Conservation (phyloP, 2,888 invertebrate species). For the Chrysomela aeneicollis region DNA sequence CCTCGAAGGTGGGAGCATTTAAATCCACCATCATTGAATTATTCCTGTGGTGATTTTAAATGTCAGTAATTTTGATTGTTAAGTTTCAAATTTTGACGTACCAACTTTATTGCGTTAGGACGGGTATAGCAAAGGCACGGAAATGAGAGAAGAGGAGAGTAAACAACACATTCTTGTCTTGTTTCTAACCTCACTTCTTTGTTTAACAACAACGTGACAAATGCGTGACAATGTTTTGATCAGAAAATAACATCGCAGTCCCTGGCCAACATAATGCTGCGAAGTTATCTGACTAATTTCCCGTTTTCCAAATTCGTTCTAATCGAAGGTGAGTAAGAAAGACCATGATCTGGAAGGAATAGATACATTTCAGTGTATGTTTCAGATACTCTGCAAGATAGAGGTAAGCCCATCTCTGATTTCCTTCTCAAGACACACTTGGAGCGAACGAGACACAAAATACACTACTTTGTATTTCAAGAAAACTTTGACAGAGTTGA, state of each 20-base stretch:
- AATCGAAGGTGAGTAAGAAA: conserved; percentile 54
- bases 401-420: conserved; percentile 47
- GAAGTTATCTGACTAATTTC: conserved; percentile 49
- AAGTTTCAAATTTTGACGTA: no score
- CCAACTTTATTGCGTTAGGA: no score
- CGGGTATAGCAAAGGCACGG: no score
- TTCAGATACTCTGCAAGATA: conserved; percentile 52
- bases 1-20: conserved; percentile 28
- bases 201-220: conserved; percentile 7
- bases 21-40: neutral
- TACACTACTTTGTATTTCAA: conserved; percentile 55
- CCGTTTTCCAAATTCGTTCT: conserved; percentile 55
- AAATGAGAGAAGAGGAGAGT: no score
- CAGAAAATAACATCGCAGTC: conserved; percentile 17
- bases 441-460: conserved; percentile 40
- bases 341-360: neutral
- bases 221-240: conserved; percentile 36
- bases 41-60: no score
- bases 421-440: conserved; percentile 49
- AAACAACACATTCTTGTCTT: neutral
- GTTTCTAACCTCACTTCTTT: neutral
- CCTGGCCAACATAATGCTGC: conserved; percentile 49
- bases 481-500: conserved; percentile 43
- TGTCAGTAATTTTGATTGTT: no score
- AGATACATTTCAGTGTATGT: conserved; percentile 31